Evolutionary conservation across 2,113 vertebrate genomes (phyloP).

Genomic region (Tachuris rubrigastra): DNA sequence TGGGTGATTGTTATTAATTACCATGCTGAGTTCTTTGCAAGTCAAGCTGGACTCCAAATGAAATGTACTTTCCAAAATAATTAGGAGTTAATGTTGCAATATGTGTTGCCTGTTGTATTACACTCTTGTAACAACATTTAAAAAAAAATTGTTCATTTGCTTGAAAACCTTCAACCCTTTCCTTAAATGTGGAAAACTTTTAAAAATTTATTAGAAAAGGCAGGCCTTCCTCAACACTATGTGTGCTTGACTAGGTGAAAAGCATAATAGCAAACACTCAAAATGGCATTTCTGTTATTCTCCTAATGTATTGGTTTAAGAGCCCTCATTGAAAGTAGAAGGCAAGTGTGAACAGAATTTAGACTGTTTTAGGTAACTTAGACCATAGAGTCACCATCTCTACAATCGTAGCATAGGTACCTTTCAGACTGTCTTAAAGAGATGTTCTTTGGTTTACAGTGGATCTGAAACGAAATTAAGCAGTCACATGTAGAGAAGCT

Average conservation of each 20-base stretch:
- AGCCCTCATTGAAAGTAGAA: neutral
- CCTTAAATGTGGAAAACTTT: neutral
- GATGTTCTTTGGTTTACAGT: neutral
- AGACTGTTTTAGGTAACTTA: neutral
- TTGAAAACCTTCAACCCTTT: neutral
- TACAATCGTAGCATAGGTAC: neutral
- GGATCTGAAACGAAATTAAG: neutral
- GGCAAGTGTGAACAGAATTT: neutral
- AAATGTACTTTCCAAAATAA: conserved; percentile 43
- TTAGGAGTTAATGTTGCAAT: conserved; percentile 46
- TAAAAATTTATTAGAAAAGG: neutral
- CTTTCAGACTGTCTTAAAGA: neutral
- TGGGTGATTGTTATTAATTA: conserved; percentile 86
- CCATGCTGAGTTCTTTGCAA: conserved; percentile 63
- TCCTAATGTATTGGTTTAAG: neutral
- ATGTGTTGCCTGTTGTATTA: neutral
- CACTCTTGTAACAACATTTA: neutral
- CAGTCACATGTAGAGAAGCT: no score
- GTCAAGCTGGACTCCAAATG: conserved; percentile 28
- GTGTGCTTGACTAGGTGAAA: accelerated
- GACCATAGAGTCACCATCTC: neutral
- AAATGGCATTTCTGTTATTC: neutral
- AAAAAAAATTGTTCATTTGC: neutral
- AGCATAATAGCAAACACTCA: neutral
- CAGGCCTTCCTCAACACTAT: neutral